phyloP scores from a whole-genome alignment of 2,888 invertebrate genomes.

The Luperina testacea region DNA sequence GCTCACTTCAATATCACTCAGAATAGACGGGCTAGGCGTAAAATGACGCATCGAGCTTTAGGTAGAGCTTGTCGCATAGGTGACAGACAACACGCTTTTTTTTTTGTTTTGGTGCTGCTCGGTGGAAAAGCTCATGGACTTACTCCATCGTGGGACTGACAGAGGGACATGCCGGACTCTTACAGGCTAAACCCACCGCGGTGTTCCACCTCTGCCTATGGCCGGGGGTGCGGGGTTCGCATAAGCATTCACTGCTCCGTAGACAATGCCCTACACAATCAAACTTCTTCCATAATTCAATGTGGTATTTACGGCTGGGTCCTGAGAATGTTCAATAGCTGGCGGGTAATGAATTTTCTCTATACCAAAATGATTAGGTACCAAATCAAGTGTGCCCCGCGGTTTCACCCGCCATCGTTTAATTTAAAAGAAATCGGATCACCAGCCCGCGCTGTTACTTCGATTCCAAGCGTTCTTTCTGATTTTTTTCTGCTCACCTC shows the following conservation, averaged over 20 bases:
- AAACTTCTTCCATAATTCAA: background rate
- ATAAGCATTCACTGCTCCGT: too few relatives aligned
- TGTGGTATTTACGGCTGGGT: background rate
- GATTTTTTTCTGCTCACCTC: background rate
- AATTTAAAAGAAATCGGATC: background rate
- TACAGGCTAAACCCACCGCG: too few relatives aligned
- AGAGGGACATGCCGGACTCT: too few relatives aligned
- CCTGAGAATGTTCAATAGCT: background rate
- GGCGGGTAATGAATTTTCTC: background rate
- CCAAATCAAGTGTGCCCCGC: background rate
- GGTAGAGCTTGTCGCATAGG: background rate
- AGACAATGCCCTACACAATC: background rate
- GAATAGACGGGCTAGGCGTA: background rate
- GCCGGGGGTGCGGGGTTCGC: too few relatives aligned
- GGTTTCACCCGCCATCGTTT: background rate
- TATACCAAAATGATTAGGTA: background rate
- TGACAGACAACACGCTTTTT: background rate
- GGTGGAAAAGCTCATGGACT: too few relatives aligned
- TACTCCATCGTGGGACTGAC: too few relatives aligned
- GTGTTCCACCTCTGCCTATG: too few relatives aligned
- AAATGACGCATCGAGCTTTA: background rate
- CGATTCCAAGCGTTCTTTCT: background rate
- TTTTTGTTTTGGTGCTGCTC: too few relatives aligned
- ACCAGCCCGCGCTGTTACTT: background rate
- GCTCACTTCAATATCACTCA: background rate